phyloP scores from a whole-genome alignment of 2,113 vertebrate genomes.

The Struthio camelus region DNA sequence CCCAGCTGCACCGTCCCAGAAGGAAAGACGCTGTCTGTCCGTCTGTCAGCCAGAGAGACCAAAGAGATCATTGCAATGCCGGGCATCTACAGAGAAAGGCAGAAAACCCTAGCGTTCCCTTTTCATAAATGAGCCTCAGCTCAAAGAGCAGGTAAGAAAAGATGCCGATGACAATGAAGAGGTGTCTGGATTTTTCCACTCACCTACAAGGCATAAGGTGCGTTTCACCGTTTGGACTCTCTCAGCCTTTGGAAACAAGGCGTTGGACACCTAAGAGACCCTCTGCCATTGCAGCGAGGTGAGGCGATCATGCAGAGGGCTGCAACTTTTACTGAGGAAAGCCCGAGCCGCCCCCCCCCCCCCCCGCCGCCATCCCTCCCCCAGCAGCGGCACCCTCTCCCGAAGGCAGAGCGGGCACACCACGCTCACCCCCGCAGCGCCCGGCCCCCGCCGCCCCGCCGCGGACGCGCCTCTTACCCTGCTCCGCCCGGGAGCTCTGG shows the following conservation, averaged over 20 bases:
- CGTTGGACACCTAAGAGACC: accelerated
- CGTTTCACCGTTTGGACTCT: accelerated
- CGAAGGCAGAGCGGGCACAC: not conserved
- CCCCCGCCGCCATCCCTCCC: not conserved
- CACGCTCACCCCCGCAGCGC: not conserved
- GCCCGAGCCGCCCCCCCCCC: not conserved
- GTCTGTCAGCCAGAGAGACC: not conserved
- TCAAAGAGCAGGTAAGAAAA: accelerated
- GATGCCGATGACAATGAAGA: not conserved
- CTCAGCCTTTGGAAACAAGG: not conserved
- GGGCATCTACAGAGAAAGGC: not conserved
- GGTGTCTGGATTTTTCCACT: accelerated
- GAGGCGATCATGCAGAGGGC: not conserved
- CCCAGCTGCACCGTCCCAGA: not conserved
- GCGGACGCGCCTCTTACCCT: slow-evolving; percentile 18
- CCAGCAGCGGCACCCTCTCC: not conserved
- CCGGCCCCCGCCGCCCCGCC: not conserved
- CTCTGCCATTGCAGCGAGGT: not conserved
- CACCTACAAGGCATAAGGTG: accelerated
- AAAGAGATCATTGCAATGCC: accelerated
- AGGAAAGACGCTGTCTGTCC: not conserved
- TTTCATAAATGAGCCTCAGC: accelerated
- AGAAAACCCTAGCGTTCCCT: not conserved
- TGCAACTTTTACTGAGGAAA: not conserved
- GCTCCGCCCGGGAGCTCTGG: slow-evolving; percentile 18